Evolutionary conservation across 1,140 invertebrate species (phyloP).

Genomic region (Neotoxoptera formosana): DNA sequence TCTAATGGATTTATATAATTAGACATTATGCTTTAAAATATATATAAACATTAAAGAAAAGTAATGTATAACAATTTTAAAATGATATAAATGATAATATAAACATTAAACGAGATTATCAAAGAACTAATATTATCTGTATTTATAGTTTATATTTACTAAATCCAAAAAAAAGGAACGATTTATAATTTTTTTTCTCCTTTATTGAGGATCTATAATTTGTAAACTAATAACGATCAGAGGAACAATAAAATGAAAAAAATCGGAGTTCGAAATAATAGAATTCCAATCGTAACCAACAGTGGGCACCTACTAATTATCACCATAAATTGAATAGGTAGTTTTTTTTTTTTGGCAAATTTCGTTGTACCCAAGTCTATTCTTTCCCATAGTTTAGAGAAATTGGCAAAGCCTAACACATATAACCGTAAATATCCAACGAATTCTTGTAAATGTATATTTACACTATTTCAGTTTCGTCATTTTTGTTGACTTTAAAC

Average conservation of each 20-base stretch:
- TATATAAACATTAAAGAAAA: too few relatives aligned
- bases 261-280: neutral
- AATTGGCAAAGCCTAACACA: neutral
- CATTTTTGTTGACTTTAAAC: neutral
- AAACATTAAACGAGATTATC: too few relatives aligned
- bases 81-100: too few relatives aligned
- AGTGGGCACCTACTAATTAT: neutral
- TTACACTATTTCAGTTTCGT: neutral
- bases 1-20: neutral
- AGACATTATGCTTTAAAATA: too few relatives aligned
- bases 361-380: neutral
- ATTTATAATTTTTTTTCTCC: too few relatives aligned
- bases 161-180: too few relatives aligned
- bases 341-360: neutral
- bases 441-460: neutral
- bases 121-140: too few relatives aligned
- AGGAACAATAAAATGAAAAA: neutral
- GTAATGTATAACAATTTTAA: too few relatives aligned
- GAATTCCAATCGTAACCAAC: neutral
- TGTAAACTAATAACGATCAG: too few relatives aligned
- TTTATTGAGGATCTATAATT: too few relatives aligned
- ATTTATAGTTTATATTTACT: too few relatives aligned
- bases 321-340: neutral
- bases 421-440: neutral
- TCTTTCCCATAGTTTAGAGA: neutral